Base-by-base conservation (phyloP, 2,113 vertebrate species). In the Apteryx mantelli region DNA sequence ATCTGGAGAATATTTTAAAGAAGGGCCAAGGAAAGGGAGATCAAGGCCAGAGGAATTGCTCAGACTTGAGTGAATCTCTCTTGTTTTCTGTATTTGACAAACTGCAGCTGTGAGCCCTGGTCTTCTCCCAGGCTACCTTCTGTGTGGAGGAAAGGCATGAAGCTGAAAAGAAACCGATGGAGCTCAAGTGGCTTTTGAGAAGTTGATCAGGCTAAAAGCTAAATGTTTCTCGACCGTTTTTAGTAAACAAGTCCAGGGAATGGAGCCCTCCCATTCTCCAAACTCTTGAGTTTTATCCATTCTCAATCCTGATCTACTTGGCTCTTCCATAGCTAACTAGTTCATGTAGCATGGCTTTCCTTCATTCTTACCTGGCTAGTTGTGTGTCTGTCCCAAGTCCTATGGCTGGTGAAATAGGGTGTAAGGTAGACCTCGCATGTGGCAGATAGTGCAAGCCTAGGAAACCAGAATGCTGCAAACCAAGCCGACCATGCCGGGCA, bases 31-130 rank as follows among this genome's bases (percentile, higher is more conserved):
- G 40, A 74, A 32, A 69, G 7, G 3, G 40, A 94, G 90, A 88
- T 93, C 60, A 94, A 91, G 90, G 93, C 82, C 79, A 86, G 68
- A 78, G 44, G 46, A 90, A 66, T 89, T 92, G 69, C 65, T 84
- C 13, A 34, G 63, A 32, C 48, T 48, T 75, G 69, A 60, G 42
- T 55, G 56, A 91, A 22, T 60, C 58, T 85, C 50, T 90, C 64
- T 92, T 95, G 42, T 65, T 83, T 66, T 91, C 63, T 95, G 66
- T 93, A 40, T 50, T 89, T 80, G 63, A 65, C 70, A 92, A 55
- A 13, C 58, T 36, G 19, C 61, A 80, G 66, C 78, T 85, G 70
- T 92, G 91, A 91, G 81, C 65, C 38, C 42, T 93, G 69, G 77
- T 24, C 56, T 89, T 17, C 13, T 93, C 13, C 3, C 44, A 70